Base-by-base conservation (phyloP, 2,888 invertebrate species). In the Leucoptera coffeella region DNA sequence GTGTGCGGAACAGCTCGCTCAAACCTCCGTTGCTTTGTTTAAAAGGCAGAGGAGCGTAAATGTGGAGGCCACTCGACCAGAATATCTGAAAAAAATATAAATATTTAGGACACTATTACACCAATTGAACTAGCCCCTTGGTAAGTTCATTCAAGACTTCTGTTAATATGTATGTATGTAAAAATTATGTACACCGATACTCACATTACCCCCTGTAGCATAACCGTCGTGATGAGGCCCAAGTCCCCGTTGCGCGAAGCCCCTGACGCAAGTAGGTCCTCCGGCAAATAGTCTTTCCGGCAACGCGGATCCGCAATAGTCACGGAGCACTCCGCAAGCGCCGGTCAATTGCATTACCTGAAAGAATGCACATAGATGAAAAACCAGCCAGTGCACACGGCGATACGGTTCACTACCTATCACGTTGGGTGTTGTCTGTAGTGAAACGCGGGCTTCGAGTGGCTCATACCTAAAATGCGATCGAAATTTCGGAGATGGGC, bases 11-110 rank as follows among this genome's bases (percentile, higher is more conserved):
- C 38, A 90, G 73, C 37, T 91, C 85, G 1, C 85, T 87, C 36
- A 94, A 76, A 5, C 85, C 83, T 22, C 83, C 83, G 41, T 77
- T 75, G 8, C 85, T 81, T 3, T 85, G 82, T 35, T 79, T 75
- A 60, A 93, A 93, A 10, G 95, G 95, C 30, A 99, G 73, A 7
- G 95, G 95, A 2, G 86, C 79, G 72, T 85, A 96, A 14, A 93
- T 44, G 64, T 97, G 96, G 8, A 89, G 48, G 0, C 86, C 95
- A 3, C 79, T 74, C n/a, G 89, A 81, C 89, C 94, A 93, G 59
- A 85, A 93, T 22, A 84, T 74, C 73, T 83, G 47, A 2, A 11
- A 9, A 5, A 4, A 11, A 9, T 9, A 13, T n/a, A n/a, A n/a
- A n/a, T n/a, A n/a, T n/a, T n/a, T n/a, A n/a, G n/a, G n/a, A n/a